Percentiles rank a stretch among this genome's conserved stretches.
These are phyloP conservation scores for Oreortyx pictus DNA, from an alignment of 2,797 vertebrate species.

Conservation along the genomic window DNA sequence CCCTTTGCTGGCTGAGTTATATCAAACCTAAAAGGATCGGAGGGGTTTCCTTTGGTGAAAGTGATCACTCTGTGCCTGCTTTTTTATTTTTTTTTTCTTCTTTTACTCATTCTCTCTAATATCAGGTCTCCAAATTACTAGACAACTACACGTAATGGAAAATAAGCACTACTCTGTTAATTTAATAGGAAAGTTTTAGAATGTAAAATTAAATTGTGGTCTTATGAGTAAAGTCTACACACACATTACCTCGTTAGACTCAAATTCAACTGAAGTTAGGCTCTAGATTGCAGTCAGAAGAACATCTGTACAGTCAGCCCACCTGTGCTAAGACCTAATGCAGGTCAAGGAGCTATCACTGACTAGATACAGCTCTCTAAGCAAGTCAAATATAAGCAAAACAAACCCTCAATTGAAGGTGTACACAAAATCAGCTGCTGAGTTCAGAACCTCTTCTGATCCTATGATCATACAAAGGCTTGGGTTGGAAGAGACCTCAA, in stretches of 20 bases:
- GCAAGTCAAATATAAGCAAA: neutral
- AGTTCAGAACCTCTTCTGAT: neutral
- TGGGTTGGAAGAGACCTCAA: no score
- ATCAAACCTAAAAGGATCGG: conserved; percentile 49
- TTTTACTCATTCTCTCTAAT: neutral
- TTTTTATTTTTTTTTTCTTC: neutral
- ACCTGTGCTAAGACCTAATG: neutral
- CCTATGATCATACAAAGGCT: no score
- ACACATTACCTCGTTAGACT: neutral
- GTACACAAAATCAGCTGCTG: neutral
- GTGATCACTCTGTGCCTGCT: neutral
- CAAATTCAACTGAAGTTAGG: neutral
- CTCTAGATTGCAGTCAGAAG: neutral
- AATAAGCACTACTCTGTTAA: neutral
- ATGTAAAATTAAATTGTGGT: neutral
- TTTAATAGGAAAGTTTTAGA: neutral
- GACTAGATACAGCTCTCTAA: neutral
- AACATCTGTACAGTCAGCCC: neutral
- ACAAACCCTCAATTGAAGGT: neutral
- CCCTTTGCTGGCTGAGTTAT: conserved; percentile 28
- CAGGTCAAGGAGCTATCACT: neutral
- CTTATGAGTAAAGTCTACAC: neutral
- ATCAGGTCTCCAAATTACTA: neutral
- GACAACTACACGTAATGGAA: neutral
- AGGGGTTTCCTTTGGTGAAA: conserved; percentile 62